phyloP scores from a whole-genome alignment of 2,113 vertebrate species.

The Cyrtonyx montezumae region DNA sequence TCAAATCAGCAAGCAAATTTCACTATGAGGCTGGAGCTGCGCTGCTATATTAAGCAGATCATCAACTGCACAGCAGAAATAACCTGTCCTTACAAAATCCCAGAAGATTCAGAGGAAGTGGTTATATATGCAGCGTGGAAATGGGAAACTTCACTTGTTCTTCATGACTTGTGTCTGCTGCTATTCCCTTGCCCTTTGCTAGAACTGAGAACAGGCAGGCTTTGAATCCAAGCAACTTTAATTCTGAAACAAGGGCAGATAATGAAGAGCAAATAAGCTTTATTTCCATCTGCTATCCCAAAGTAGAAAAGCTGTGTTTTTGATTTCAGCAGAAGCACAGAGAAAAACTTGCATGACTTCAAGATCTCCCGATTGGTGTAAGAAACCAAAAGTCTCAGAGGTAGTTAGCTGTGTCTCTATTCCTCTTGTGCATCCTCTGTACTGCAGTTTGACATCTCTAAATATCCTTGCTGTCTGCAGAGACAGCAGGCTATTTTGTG shows the following conservation, averaged over 20 bases:
- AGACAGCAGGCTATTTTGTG: conserved; percentile 60
- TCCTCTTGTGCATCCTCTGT: conserved; percentile 41
- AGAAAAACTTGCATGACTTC: conserved; percentile 26
- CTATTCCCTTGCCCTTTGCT: neutral
- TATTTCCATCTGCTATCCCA: neutral
- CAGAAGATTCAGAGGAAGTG: neutral
- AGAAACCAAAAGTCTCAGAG: conserved; percentile 23
- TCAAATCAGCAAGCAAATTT: conserved; percentile 34
- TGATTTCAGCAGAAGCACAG: neutral
- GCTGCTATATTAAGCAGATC: conserved; percentile 43
- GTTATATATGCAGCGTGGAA: neutral
- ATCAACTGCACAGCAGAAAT: conserved; percentile 33
- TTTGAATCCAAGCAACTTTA: neutral
- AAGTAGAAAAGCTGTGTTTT: neutral
- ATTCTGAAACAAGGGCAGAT: neutral
- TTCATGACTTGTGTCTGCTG: neutral
- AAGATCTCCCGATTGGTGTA: neutral
- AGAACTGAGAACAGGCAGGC: neutral
- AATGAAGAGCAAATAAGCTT: conserved; percentile 1
- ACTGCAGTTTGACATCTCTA: conserved; percentile 45
- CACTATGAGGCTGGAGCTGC: neutral
- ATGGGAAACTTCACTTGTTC: neutral
- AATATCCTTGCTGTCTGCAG: conserved; percentile 45
- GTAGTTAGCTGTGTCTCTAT: conserved; percentile 40
- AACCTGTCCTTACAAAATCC: conserved; percentile 15